Conservation (phyloP, 2,113 vertebrate genomes). For the Callospermophilus lateralis region DNA sequence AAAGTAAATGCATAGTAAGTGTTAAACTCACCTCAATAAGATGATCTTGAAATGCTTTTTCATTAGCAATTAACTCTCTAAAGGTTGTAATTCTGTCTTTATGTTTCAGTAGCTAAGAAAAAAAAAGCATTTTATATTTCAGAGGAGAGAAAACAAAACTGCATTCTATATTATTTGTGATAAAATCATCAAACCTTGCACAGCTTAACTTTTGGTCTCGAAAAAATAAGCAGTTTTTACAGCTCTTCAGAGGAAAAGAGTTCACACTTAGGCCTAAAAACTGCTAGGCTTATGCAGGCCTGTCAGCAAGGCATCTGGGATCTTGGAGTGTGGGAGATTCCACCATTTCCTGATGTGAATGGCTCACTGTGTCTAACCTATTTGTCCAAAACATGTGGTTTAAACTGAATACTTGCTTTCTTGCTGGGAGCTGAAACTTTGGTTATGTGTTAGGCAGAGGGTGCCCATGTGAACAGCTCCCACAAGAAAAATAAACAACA, state of each 20-base stretch:
- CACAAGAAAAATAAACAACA: background rate
- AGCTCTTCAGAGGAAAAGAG: background rate
- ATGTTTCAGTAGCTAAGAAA: conserved; percentile 76
- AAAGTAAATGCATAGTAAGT: background rate
- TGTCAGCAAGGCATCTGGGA: background rate
- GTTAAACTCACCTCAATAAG: conserved; percentile 62
- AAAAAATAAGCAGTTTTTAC: background rate
- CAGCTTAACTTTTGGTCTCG: background rate
- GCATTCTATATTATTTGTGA: background rate
- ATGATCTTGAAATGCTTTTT: conserved; percentile 72
- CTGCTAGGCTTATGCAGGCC: background rate
- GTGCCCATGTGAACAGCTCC: background rate
- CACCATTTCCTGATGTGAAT: too few relatives aligned
- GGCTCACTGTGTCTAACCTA: background rate
- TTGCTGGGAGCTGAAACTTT: background rate
- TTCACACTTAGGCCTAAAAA: background rate
- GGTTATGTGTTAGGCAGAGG: background rate
- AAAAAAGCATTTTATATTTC: conserved; percentile 54
- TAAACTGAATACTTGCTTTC: background rate
- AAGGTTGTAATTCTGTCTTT: conserved; percentile 73
- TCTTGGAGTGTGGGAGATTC: background rate
- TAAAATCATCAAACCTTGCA: background rate
- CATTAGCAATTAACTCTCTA: conserved; percentile 74
- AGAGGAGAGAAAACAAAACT: conserved; percentile 53
- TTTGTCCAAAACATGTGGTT: background rate